Base-by-base conservation (phyloP, 2,113 vertebrate genomes). In the Egretta garzetta region DNA sequence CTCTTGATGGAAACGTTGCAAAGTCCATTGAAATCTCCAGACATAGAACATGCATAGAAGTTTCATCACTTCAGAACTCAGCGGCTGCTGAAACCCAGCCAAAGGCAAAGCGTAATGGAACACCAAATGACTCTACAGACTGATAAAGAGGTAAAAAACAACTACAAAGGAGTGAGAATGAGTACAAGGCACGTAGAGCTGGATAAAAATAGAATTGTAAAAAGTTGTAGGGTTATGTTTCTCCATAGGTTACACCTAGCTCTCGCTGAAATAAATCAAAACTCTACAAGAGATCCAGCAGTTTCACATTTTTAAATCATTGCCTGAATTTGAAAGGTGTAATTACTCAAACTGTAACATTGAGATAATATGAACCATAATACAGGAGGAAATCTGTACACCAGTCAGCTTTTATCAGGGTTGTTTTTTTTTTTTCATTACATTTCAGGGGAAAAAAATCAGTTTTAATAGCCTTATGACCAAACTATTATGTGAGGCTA, bases 101-200 rank as follows among this genome's bases (percentile, higher is more conserved):
- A 71, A 84, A 41, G 50, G 79, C 23, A 58, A 82, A 93, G 47
- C 18, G 24, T 53, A 85, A 96, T 21, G 70, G 88, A 72, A 60
- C 49, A 85, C 15, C 50, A 64, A 64, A 64, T 60, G 41, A 47
- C 86, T 87, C 43, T 47, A 56, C 93, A 68, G 66, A 93, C 37
- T 56, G 66, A 97, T 91, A 91, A 94, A 73, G 96, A 98, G 98
- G 98, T 98, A 97, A 98, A 94, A 79, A 80, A 20, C 49, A 83
- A 8, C 28, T 92, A 70, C 43, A 93, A 70, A 87, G 70, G 49
- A 76, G 60, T 75, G 53, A 81, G 95, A 91, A 76, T 58, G 53
- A 89, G 58, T 75, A 71, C 39, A n/a, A 89, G 83, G 68, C 93
- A 71, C 3, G 3, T 26, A 71, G 41, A 64, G 73, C 35, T 75